These are phyloP conservation scores for Clavelina lepadiformis DNA, from an alignment of 23 tunicate species.

Conservation along the genomic window DNA sequence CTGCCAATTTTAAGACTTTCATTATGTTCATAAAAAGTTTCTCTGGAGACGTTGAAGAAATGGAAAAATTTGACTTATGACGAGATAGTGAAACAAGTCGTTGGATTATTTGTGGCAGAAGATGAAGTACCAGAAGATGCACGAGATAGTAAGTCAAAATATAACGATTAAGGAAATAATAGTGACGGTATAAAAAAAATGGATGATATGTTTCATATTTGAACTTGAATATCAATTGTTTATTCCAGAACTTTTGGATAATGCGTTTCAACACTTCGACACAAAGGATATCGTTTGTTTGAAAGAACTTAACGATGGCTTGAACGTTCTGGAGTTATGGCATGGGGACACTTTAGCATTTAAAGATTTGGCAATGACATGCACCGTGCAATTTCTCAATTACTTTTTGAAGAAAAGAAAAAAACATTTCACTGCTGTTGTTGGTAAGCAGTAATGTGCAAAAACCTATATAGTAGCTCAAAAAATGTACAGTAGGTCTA, in stretches of 20 bases:
- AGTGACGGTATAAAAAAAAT: neutral
- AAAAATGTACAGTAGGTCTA: no score
- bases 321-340: constrained; percentile 65
- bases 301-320: constrained; percentile 22
- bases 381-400: constrained; percentile 31
- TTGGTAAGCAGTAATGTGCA: constrained; percentile 67
- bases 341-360: constrained; percentile 84
- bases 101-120: constrained; percentile 29
- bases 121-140: constrained; percentile 36
- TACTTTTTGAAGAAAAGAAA: constrained; percentile 63
- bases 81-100: constrained; percentile 51
- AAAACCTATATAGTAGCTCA: no score
- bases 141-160: constrained; percentile 27
- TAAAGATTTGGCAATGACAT: constrained; percentile 80
- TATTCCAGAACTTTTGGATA: constrained; percentile 29
- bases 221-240: neutral
- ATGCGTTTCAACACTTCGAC: constrained; percentile 58
- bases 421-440: constrained; percentile 35
- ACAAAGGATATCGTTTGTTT: constrained; percentile 41
- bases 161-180: constrained; percentile 2
- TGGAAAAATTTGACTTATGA: constrained; percentile 65
- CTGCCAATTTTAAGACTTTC: no score
- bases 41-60: constrained; percentile 18
- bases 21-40: no score
- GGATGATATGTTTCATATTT: neutral